phyloP scores from a whole-genome alignment of 2,113 vertebrate species.

The Struthio camelus region DNA sequence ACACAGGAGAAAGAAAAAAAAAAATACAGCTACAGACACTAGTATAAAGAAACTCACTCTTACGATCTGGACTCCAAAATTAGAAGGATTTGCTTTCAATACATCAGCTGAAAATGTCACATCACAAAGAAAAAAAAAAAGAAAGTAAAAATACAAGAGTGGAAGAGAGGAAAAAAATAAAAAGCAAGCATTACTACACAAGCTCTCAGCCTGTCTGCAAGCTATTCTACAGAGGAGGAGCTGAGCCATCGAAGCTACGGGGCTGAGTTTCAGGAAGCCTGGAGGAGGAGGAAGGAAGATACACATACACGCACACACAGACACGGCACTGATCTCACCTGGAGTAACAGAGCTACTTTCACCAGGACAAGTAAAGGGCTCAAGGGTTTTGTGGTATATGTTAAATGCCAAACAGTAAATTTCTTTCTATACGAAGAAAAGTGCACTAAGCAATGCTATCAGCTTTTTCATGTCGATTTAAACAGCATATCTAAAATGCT shows the following conservation, averaged over 20 bases:
- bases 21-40: conserved; percentile 74
- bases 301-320: not conserved
- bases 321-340: conserved; percentile 48
- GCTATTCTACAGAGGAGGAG: conserved; percentile 40
- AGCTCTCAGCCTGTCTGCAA: conserved; percentile 22
- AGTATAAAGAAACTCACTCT: conserved; percentile 81
- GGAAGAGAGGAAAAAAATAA: conserved; percentile 56
- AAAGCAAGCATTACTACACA: conserved; percentile 71
- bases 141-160: conserved; percentile 74
- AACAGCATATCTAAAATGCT: not conserved
- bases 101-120: conserved; percentile 81
- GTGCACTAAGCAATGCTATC: not conserved
- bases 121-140: conserved; percentile 73
- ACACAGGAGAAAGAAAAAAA: not conserved
- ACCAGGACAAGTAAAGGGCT: conserved; percentile 60
- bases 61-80: conserved; percentile 82
- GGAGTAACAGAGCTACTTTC: conserved; percentile 10
- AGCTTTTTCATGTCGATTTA: conserved; percentile 5
- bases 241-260: conserved; percentile 1
- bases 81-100: conserved; percentile 85
- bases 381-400: conserved; percentile 12
- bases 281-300: not conserved
- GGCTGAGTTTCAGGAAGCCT: not conserved
- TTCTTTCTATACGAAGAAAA: not conserved
- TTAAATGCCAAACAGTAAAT: not conserved